A percentile compares a stretch with the other conserved stretches of the same genome.
Evolutionary conservation across 92 coral and sea anemone genomes (phyloP).

Genomic region (Phymanthus crucifer): DNA sequence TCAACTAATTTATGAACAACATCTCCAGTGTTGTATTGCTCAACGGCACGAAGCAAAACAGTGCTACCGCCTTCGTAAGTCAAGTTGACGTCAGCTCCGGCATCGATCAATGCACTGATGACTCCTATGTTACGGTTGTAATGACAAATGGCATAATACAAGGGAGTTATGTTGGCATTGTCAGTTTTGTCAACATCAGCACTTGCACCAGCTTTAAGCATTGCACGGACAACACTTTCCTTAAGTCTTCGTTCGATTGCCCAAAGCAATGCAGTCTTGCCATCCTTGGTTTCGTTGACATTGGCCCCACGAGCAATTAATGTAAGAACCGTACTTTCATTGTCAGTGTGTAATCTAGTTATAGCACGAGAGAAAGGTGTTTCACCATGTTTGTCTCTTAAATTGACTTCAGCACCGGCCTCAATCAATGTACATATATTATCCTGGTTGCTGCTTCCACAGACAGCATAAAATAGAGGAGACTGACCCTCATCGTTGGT

Average conservation of each 20-base stretch:
- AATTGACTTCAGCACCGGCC: neutral
- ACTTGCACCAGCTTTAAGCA: neutral
- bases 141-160: neutral
- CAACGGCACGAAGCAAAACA: neutral
- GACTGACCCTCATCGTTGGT: neutral
- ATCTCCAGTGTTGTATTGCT: neutral
- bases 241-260: neutral
- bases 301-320: neutral
- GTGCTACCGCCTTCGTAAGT: neutral
- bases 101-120: neutral
- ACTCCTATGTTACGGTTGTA: neutral
- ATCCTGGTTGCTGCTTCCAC: neutral
- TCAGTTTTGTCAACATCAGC: constrained; percentile 5
- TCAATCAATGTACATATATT: neutral
- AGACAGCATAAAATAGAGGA: neutral
- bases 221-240: neutral
- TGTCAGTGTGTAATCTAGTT: neutral
- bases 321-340: neutral
- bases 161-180: neutral
- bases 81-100: neutral
- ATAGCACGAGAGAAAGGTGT: neutral
- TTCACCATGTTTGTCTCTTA: neutral
- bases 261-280: neutral
- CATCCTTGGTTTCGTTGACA: neutral
- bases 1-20: neutral